Base-by-base conservation (phyloP, 2,113 vertebrate genomes). In the Carassius carassius region DNA sequence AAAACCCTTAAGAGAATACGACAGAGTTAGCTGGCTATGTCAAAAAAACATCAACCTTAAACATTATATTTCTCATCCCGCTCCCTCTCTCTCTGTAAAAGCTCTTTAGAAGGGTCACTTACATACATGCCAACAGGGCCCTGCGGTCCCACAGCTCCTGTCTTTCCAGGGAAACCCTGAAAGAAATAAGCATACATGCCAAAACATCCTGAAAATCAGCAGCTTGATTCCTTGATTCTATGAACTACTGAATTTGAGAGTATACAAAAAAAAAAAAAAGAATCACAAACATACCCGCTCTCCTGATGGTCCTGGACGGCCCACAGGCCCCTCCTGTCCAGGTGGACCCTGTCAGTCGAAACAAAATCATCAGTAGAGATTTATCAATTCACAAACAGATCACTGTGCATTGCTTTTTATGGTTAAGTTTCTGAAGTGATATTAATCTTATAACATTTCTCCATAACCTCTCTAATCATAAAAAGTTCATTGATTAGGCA, bases 41-140 rank as follows among this genome's bases (percentile, higher is more conserved):
- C 54, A 23, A 70, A 29, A 29, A 29, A 32, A 62, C 17, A 63
- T n/a, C 19, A 23, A 29, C 37, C 21, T 41, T 41, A 75, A 54
- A 16, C 23, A 58, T 11, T 6, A 73, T 74, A 23, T 4, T 17
- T 23, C 11, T 29, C 25, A 35, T 25, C 32, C 35, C 19, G 8
- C 19, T 17, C 35, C 60, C n/a, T 47, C 37, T 67, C 49, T 44
- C 44, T 58, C 32, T 41, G 35, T 69, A 58, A 67, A 35, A 78
- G 21, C 19, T 72, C 67, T 87, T 84, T 85, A 90, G 69, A 89
- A 83, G 86, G 84, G 62, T 91, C 93, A 96, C 97, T 98, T 94
- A 97, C 97, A 89, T 95, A 94, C 93, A 94, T 93, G 92, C 96
- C 97, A 78, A 98, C 95, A 78, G 92, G 91, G 87, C 96, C 97